Conservation (phyloP, 2,888 invertebrate species). For the Empis livida region DNA sequence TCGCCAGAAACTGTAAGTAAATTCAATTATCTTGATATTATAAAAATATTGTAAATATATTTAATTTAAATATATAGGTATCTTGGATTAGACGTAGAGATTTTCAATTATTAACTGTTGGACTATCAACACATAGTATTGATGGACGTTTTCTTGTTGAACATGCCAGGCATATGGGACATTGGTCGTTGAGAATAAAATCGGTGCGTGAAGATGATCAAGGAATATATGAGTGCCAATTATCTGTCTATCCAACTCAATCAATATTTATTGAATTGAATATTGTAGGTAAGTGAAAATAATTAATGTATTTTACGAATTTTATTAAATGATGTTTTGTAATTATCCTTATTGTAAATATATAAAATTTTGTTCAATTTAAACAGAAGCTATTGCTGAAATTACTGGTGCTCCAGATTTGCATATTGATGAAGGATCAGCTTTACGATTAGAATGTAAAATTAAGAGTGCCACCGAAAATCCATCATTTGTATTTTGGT, state of each 20-base stretch:
- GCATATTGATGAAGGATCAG: conserved; percentile 35
- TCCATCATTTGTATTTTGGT: conserved; percentile 36
- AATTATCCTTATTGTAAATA: too few species aligned
- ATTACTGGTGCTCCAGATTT: conserved; percentile 34
- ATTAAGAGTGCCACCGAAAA: conserved; percentile 35
- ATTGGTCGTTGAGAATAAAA: conserved; percentile 41
- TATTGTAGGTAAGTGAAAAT: conserved; percentile 44
- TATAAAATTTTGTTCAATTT: not conserved
- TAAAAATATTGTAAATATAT: too few species aligned
- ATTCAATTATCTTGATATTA: not conserved
- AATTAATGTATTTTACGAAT: too few species aligned
- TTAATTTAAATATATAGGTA: conserved; percentile 27
- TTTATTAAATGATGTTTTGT: too few species aligned
- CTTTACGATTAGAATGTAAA: conserved; percentile 33
- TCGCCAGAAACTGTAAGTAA: conserved; percentile 34
- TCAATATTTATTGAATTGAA: conserved; percentile 50
- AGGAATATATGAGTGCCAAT: conserved; percentile 49
- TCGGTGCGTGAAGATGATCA: conserved; percentile 34
- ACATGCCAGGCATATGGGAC: conserved; percentile 45
- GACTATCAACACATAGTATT: conserved; percentile 47
- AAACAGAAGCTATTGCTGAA: conserved; percentile 34
- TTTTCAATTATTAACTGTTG: conserved; percentile 51
- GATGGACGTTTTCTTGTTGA: conserved; percentile 51
- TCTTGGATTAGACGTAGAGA: conserved; percentile 54
- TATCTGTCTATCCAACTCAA: conserved; percentile 51